A percentile compares a stretch with the other conserved stretches of the same genome.
Evolutionary conservation across 2,113 vertebrate species (phyloP).

Genomic region (Elgaria multicarinata): DNA sequence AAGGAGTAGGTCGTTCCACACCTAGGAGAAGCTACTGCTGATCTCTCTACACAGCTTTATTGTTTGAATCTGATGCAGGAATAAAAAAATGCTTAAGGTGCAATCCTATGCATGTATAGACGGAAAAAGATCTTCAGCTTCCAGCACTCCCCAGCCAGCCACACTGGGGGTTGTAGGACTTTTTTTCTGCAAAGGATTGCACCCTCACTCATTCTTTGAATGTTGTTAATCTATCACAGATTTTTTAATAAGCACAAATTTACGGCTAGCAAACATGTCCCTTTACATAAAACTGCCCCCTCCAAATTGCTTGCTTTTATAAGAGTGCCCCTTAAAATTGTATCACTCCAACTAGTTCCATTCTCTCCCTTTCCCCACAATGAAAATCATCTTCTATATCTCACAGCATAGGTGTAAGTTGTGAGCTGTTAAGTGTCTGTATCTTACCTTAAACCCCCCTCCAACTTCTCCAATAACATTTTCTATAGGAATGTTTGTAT

Average conservation of each 20-base stretch:
- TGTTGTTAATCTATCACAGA: not conserved
- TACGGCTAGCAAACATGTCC: not conserved
- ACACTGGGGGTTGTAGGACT: too few relatives aligned
- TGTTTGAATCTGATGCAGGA: not conserved
- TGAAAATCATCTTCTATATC: not conserved
- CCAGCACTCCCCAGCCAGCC: too few relatives aligned
- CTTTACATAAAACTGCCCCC: not conserved
- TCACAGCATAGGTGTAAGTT: not conserved
- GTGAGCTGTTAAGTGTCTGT: not conserved
- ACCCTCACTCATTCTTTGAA: not conserved
- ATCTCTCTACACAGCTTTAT: not conserved
- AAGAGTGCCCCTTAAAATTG: not conserved
- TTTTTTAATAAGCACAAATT: not conserved
- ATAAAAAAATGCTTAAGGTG: too few relatives aligned
- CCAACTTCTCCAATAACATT: constrained; percentile 96
- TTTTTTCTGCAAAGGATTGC: too few relatives aligned
- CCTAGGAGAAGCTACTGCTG: not conserved
- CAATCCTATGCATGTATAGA: too few relatives aligned
- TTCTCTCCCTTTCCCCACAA: not conserved
- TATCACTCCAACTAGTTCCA: not conserved
- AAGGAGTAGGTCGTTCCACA: not conserved
- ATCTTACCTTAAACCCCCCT: constrained; percentile 94
- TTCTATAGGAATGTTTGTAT: constrained; percentile 91
- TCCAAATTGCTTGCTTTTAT: not conserved
- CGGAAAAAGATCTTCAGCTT: too few relatives aligned